These are phyloP conservation scores for Melanotus villosus DNA, from an alignment of 2,888 invertebrate species.

Conservation along the genomic window DNA sequence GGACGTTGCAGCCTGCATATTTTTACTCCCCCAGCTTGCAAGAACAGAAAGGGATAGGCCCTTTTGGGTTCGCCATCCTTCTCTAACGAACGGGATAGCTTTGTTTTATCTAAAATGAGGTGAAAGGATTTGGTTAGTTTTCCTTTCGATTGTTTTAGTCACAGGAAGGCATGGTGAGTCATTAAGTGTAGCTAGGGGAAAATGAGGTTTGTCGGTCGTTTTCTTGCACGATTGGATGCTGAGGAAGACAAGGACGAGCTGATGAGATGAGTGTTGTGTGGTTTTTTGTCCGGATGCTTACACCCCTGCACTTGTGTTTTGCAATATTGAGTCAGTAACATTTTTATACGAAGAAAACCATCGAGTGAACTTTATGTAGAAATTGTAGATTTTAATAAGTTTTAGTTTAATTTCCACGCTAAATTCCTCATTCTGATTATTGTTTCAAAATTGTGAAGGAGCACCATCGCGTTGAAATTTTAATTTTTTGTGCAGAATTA, in stretches of 20 bases:
- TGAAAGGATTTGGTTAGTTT: not conserved
- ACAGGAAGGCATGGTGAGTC: slow-evolving; percentile 7
- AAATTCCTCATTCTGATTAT: no score
- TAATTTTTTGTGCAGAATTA: no score
- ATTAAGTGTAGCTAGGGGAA: not conserved
- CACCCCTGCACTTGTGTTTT: slow-evolving; percentile 14
- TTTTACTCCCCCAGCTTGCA: slow-evolving; percentile 5
- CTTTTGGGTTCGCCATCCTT: not conserved
- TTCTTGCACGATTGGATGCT: not conserved
- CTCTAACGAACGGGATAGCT: not conserved
- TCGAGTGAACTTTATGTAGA: not conserved
- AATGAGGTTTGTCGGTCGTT: no score
- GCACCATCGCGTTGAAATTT: no score
- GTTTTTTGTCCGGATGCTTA: not conserved
- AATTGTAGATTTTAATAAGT: no score
- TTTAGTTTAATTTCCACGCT: no score
- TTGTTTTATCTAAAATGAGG: not conserved
- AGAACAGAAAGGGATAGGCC: not conserved
- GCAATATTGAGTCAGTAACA: not conserved
- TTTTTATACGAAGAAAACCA: not conserved
- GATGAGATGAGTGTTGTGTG: not conserved
- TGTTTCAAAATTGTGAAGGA: no score
- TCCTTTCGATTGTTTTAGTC: slow-evolving; percentile 12
- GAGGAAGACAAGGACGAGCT: not conserved
- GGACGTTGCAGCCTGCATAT: slow-evolving; percentile 21